Conservation (phyloP, 2,797 vertebrate genomes). For the Balearica regulorum region DNA sequence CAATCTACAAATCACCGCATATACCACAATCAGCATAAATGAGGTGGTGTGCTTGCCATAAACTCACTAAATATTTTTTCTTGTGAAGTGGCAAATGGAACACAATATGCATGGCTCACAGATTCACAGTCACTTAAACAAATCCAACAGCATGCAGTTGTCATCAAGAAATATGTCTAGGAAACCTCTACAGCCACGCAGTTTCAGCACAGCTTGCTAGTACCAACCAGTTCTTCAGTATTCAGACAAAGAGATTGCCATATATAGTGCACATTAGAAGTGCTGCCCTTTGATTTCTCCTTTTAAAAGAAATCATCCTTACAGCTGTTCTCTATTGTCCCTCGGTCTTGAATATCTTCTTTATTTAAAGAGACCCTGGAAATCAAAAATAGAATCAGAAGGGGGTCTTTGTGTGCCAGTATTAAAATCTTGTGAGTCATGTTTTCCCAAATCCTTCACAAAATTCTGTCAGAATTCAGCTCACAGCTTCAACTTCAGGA, state of each 20-base stretch:
- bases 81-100: slow-evolving; percentile 33
- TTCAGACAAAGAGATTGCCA: slow-evolving; percentile 34
- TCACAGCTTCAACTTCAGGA: slow-evolving; percentile 19
- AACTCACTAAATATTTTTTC: slow-evolving; percentile 39
- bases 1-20: background rate
- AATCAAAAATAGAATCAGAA: slow-evolving; percentile 37
- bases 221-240: slow-evolving; percentile 13
- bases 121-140: slow-evolving; percentile 33
- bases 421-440: slow-evolving; percentile 37
- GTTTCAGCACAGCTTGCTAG: slow-evolving; percentile 6
- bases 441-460: slow-evolving; percentile 29
- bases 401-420: slow-evolving; percentile 38
- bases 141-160: slow-evolving; percentile 43
- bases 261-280: background rate
- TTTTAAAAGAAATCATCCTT: slow-evolving; percentile 38
- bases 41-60: slow-evolving; percentile 28
- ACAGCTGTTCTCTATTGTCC: slow-evolving; percentile 22
- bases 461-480: slow-evolving; percentile 26
- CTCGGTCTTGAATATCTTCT: slow-evolving; percentile 12
- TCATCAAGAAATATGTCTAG: slow-evolving; percentile 54
- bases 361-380: slow-evolving; percentile 5
- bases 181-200: slow-evolving; percentile 21
- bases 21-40: background rate
- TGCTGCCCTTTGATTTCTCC: slow-evolving; percentile 34
- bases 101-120: slow-evolving; percentile 9